Base-by-base conservation (phyloP, 92 coral and sea anemone genomes). In the Heliopora coerulea region DNA sequence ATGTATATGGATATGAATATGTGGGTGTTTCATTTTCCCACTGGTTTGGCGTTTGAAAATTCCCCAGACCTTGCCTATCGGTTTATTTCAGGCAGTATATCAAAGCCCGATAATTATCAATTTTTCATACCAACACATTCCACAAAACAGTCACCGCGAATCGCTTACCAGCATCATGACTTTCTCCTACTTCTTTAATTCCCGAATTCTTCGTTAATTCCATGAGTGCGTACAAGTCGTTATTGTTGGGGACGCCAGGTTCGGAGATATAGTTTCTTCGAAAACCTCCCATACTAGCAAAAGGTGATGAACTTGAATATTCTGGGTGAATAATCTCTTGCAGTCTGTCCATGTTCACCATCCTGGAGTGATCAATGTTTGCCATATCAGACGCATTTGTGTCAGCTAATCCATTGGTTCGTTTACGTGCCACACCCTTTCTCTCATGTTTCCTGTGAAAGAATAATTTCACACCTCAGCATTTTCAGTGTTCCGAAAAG, bases 361-460 rank as follows among this genome's bases (percentile, higher is more conserved):
- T 56, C 34, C 8, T 42, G 0, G 89, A 88, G 18, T 78, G 81
- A 21, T 77, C 88, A 30, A 91, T 90, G 58, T 88, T 91, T 0
- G 91, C 72, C 7, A 96, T 86, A 68, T 79, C 85, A 18, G 86
- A 72, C 7, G 84, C 65, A 11, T 75, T 64, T 18, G 65, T 86
- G 60, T 78, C 81, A 20, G 88, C 84, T 1, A 88, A 59, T 59
- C 83, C 78, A 50, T 88, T 85, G 6, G 99, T 89, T 39, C 91
- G 90, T 65, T 91, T 78, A 56, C 99, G 80, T 3, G 96, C 99
- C 72, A 91, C 79, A 11, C 99, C 99, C 68, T 95, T 95, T 17
- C 99, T 82, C 48, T 95, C 99, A 52, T 95, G 99, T 82, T 90
- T 95, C 72, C 99, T 89, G 40, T 10, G 27, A 58, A 28, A 33